Conservation (phyloP, 2,113 vertebrate species). For the Trochalopteron elliotii region DNA sequence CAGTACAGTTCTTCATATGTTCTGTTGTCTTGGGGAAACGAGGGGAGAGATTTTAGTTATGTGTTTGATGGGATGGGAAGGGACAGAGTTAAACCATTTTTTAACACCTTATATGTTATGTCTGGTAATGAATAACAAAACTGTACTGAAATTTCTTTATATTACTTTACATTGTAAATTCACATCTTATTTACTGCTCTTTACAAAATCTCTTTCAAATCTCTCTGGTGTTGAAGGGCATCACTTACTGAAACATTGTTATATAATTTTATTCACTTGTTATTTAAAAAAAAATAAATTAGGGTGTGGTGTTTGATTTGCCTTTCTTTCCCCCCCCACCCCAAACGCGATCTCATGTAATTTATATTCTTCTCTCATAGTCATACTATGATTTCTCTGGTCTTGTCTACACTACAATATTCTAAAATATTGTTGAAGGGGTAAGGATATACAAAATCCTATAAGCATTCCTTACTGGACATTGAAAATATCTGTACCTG, state of each 20-base stretch:
- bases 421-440: not conserved
- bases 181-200: not conserved
- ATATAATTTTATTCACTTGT: not conserved
- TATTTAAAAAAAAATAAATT: not conserved
- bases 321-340: accelerated
- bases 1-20: not conserved
- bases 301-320: accelerated
- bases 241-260: not conserved
- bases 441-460: not conserved
- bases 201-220: not conserved
- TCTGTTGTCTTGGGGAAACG: not conserved
- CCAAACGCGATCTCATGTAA: not conserved
- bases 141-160: not conserved
- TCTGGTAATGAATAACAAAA: not conserved
- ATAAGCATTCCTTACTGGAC: not conserved
- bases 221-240: not conserved
- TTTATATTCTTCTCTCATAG: not conserved
- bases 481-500: not conserved
- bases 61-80: not conserved
- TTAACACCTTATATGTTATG: not conserved
- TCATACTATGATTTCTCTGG: not conserved
- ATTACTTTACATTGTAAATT: not conserved
- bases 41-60: accelerated
- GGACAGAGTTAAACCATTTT: not conserved
- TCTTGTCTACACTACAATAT: not conserved